These are phyloP conservation scores for Mythimna ferrago DNA, from an alignment of 2,888 invertebrate species.

Conservation along the genomic window DNA sequence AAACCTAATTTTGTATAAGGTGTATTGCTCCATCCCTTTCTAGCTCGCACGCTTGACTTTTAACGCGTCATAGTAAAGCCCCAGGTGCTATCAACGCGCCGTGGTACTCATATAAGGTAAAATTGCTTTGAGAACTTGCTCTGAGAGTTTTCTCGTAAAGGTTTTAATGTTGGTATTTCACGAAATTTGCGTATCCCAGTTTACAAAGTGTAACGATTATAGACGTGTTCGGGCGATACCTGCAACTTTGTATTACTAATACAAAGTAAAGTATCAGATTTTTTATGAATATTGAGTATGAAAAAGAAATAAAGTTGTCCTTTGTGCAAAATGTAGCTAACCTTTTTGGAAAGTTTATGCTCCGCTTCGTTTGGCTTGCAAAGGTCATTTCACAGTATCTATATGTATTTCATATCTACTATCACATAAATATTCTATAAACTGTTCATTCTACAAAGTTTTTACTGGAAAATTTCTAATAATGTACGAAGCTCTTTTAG, in stretches of 20 bases:
- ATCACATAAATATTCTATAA: too few relatives aligned
- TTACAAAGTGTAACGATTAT: constrained; percentile 19
- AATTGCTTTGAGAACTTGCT: constrained; percentile 31
- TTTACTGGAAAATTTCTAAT: too few relatives aligned
- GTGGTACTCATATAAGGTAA: constrained; percentile 10
- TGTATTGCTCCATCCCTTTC: too few relatives aligned
- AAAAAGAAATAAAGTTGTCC: neutral
- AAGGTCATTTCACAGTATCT: neutral
- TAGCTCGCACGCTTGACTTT: too few relatives aligned
- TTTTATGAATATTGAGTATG: neutral
- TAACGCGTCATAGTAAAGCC: too few relatives aligned
- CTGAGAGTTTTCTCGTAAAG: constrained; percentile 23
- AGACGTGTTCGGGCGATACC: neutral
- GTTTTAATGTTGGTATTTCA: constrained; percentile 9
- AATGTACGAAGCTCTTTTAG: too few relatives aligned
- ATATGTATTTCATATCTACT: neutral
- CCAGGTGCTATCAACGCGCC: neutral
- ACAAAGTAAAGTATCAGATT: neutral
- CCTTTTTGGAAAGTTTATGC: neutral
- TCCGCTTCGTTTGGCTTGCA: neutral
- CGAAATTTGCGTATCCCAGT: constrained; percentile 7
- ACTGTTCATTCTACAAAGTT: too few relatives aligned
- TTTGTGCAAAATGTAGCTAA: neutral
- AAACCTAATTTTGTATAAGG: too few relatives aligned
- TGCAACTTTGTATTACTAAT: constrained; percentile 10